Evolutionary conservation across 2,888 invertebrate species (phyloP), one percentile per base, ranked within the genome.

Genomic region (Drosophila neotestacea): DNA sequence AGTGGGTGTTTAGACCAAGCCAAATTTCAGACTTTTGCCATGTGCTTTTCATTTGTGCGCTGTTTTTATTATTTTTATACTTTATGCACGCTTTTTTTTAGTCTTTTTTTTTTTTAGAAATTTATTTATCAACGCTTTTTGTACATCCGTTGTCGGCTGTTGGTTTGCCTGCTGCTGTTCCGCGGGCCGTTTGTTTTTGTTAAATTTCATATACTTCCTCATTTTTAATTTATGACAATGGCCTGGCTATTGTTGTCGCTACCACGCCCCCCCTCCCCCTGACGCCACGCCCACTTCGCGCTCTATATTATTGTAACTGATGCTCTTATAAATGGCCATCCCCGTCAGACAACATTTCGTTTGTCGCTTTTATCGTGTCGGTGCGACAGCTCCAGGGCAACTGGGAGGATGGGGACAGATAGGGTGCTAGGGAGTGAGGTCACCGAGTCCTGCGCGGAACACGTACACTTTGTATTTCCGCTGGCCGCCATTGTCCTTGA

Each of bases 161-260:
- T 42, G 55, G 54, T 41, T 30, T 54, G 64, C 64, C 48, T 60
- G 67, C 60, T 63, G 58, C 44, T 60, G 65, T 70, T 79, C 60
- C 70, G 79, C 76, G 74, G 70, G 56, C 56, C 70, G 70, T 87
- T 85, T 84, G 88, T 71, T 88, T 79, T 88, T 88, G 87, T 85
- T 83, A 84, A 86, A 85, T 88, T 89, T 76, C 73, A 88, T 85
- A 86, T 65, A 86, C 86, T 85, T 89, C 84, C 85, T 77, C 81
- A 85, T 85, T 88, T 87, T 90, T 88, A 88, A 90, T 89, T 90
- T 90, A 89, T 82, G 87, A 90, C 90, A 90, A 89, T 90, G 87
- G 81, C 70, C 65, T 68, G 70, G 87, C 81, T 59, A 74, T 83
- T 88, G 84, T 85, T 79, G 77, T 65, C 70, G 58, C 13, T 56